Evolutionary conservation across 2,888 invertebrate species (phyloP), one percentile per base, ranked within the genome.

Genomic region (Bedellia somnulentella): DNA sequence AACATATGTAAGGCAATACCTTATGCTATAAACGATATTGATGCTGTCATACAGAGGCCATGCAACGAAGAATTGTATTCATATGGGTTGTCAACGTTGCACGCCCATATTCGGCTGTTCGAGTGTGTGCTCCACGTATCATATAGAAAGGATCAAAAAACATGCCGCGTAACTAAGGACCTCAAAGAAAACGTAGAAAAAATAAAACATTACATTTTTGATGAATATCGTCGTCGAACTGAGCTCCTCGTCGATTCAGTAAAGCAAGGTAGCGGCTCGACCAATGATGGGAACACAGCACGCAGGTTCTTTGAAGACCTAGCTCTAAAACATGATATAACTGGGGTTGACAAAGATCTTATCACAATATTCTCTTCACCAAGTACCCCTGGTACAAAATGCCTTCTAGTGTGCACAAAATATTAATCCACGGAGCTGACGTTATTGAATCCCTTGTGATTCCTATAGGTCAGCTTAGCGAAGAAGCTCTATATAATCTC

Each of bases 331-430:
- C 13, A 8, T 12, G 29, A 29, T 21, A 29, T 29, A n/a, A 29
- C 29, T 21, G 29, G 29, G 11, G n/a, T 29, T 10, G 18, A 21
- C 22, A 10, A n/a, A 21, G 18, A n/a, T 9, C 13, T 29, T 10
- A 29, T 29, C 11, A 29, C n/a, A n/a, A n/a, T n/a, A n/a, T n/a
- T n/a, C n/a, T n/a, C n/a, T n/a, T n/a, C n/a, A n/a, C n/a, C n/a
- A n/a, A n/a, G n/a, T n/a, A n/a, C n/a, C n/a, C n/a, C n/a, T 36
- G 34, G 38, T 36, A 33, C 16, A 31, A 34, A 25, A 36, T 35
- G 27, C 28, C 26, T 24, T 29, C 35, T 11, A 25, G 29, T 31
- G 31, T 37, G 10, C 35, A 35, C 27, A 37, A 39, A 22, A 25
- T 39, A 4, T n/a, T 35, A 2, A 33, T 38, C 22, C 35, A 37